Evolutionary conservation across 2,797 vertebrate genomes (phyloP).

Genomic region (Tragopan temminckii): DNA sequence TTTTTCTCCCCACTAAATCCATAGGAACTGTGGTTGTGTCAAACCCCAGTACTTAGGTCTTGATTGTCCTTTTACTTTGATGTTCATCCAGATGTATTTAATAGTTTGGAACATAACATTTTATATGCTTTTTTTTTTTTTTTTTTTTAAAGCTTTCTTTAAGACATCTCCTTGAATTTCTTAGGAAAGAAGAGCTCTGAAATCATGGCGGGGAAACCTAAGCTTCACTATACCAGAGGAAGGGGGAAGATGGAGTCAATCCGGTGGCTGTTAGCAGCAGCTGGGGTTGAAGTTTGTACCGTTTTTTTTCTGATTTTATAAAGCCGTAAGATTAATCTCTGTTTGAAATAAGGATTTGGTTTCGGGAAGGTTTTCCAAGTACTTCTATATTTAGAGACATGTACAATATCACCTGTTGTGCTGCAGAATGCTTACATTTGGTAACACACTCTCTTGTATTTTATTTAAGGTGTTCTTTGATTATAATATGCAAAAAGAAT

Average conservation of each 20-base stretch:
- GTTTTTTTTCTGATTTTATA: not conserved
- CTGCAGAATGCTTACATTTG: not conserved
- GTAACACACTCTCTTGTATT: not conserved
- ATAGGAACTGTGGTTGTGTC: not conserved
- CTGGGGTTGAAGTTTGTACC: slow-evolving; percentile 87
- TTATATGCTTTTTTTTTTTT: not conserved
- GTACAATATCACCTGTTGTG: not conserved
- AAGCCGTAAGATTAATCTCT: not conserved
- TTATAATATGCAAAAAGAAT: not conserved
- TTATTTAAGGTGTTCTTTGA: not conserved
- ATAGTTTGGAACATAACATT: not conserved
- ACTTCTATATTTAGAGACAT: not conserved
- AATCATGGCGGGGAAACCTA: slow-evolving; percentile 86
- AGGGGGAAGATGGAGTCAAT: slow-evolving; percentile 92
- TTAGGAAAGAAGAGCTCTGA: slow-evolving; percentile 42
- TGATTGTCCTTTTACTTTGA: not conserved
- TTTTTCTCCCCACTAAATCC: not conserved
- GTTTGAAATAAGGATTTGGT: not conserved
- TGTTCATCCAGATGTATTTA: not conserved
- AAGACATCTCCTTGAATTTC: not conserved
- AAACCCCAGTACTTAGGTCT: not conserved
- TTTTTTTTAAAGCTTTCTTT: not conserved
- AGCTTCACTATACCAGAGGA: slow-evolving; percentile 86
- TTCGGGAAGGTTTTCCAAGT: not conserved
- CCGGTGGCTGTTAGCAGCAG: slow-evolving; percentile 89